phyloP scores from a whole-genome alignment of 2,888 invertebrate genomes.

The Platycnemis pennipes region DNA sequence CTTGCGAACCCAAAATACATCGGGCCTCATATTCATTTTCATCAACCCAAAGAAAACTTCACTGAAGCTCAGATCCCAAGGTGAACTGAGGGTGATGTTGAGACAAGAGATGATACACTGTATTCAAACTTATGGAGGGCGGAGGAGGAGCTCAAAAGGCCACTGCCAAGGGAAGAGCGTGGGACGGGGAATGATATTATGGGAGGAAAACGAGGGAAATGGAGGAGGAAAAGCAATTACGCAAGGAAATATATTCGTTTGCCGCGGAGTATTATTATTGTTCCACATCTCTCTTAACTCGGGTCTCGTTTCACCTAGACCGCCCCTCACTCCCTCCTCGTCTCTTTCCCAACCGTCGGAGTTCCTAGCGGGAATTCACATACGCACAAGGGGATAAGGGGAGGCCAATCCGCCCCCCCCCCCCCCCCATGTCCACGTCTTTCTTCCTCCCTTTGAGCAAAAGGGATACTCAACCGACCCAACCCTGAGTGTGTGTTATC shows the following conservation, averaged over 20 bases:
- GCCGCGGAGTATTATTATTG: conserved; percentile 16
- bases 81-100: not conserved
- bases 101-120: not conserved
- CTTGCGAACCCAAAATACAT: too few relatives aligned
- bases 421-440: not conserved
- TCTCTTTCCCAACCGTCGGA: not conserved
- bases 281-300: conserved; percentile 1
- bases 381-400: not conserved
- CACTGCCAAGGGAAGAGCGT: not conserved
- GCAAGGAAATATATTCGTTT: conserved; percentile 47
- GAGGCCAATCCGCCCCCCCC: not conserved
- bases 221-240: conserved; percentile 42
- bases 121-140: not conserved
- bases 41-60: not conserved
- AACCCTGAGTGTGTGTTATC: not conserved
- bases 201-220: not conserved
- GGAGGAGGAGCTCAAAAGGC: not conserved
- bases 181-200: not conserved
- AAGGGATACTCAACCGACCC: not conserved
- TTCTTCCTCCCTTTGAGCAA: not conserved
- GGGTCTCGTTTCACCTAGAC: too few relatives aligned
- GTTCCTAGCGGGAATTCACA: not conserved
- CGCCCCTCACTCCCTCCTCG: not conserved
- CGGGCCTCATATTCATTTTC: not conserved
- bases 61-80: not conserved